These are phyloP conservation scores for Lagodon rhomboides DNA, from an alignment of 2,797 vertebrate genomes.

Conservation along the genomic window DNA sequence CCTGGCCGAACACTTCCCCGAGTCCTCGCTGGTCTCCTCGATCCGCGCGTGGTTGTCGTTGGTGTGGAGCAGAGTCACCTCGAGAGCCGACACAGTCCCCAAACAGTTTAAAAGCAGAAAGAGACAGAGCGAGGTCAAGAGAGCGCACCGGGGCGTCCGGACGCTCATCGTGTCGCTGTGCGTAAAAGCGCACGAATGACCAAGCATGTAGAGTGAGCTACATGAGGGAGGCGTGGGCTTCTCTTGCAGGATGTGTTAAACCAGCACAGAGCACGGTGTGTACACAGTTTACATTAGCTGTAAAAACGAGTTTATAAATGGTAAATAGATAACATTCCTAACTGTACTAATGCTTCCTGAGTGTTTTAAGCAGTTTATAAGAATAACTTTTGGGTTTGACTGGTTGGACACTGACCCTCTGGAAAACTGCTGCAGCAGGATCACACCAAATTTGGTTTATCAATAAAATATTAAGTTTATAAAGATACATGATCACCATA, in stretches of 20 bases:
- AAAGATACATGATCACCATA: not conserved
- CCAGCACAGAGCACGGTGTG: no score
- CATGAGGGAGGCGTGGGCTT: slow-evolving; percentile 13
- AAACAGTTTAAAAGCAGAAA: not conserved
- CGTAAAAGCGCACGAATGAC: slow-evolving; percentile 36
- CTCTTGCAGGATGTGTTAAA: not conserved
- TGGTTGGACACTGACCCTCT: no score
- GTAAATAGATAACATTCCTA: not conserved
- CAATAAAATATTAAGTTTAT: no score
- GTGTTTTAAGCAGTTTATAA: not conserved
- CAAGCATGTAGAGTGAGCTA: not conserved
- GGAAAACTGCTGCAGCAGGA: not conserved
- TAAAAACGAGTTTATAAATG: not conserved
- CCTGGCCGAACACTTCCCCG: slow-evolving; percentile 76
- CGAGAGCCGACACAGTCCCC: slow-evolving; percentile 54
- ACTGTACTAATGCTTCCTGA: not conserved
- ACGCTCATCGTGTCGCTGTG: slow-evolving; percentile 45
- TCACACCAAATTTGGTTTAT: not conserved
- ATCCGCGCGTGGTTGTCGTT: slow-evolving; percentile 92
- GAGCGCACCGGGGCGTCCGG: not conserved
- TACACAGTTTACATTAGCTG: not conserved
- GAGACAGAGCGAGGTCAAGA: slow-evolving; percentile 11
- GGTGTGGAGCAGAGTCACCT: slow-evolving; percentile 91
- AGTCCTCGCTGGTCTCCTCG: slow-evolving; percentile 87
- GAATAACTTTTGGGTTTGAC: not conserved